phyloP scores from a whole-genome alignment of 2,797 vertebrate species.

The Pogoniulus pusillus region DNA sequence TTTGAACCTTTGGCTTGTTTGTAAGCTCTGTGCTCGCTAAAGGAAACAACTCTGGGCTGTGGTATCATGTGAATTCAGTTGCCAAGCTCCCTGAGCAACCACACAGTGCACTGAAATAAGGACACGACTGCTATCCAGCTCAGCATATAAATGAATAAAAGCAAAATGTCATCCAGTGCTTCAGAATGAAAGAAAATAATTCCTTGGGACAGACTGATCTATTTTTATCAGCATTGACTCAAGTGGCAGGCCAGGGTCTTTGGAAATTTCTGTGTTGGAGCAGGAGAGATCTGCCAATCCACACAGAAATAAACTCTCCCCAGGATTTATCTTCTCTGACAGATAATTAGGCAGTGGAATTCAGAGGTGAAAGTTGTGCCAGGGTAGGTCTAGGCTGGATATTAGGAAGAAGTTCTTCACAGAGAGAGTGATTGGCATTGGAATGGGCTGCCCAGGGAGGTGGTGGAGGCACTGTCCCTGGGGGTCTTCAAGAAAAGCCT shows the following conservation, averaged over 20 bases:
- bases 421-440: no score
- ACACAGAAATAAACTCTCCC: background rate
- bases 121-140: background rate
- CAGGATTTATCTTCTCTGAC: background rate
- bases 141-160: background rate
- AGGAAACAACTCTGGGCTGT: background rate
- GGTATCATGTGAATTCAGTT: background rate
- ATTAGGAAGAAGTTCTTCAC: no score
- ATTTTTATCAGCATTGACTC: conserved; percentile 34
- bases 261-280: background rate
- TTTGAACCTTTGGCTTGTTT: background rate
- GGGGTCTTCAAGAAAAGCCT: no score
- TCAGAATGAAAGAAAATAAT: conserved; percentile 24
- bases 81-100: background rate
- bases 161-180: background rate
- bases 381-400: no score
- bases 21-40: background rate
- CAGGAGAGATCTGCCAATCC: conserved; percentile 11
- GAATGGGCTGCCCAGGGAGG: no score
- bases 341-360: background rate
- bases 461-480: no score
- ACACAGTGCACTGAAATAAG: background rate
- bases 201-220: conserved; percentile 20
- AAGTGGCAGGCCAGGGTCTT: background rate
- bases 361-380: background rate